These are phyloP conservation scores for Grammomys surdaster DNA, from an alignment of 2,113 vertebrate species.

Conservation along the genomic window DNA sequence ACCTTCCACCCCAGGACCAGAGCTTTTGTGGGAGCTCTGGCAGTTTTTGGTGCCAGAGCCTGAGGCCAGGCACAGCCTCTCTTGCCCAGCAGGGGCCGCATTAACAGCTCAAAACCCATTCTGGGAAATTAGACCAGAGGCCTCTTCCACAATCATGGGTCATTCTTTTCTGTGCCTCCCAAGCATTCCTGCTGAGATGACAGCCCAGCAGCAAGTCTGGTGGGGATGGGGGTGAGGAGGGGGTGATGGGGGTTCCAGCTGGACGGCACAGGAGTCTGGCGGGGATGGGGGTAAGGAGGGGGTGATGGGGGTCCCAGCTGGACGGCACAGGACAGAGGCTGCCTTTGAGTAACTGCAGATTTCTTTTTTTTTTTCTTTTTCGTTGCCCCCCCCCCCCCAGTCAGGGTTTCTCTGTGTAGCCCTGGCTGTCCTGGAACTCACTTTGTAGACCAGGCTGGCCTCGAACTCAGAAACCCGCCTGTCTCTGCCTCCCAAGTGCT, in stretches of 20 bases:
- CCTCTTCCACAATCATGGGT: conserved; percentile 88
- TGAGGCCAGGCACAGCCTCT: conserved; percentile 85
- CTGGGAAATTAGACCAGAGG: conserved; percentile 88
- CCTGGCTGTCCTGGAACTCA: too few species aligned
- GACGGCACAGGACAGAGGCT: conserved; percentile 46
- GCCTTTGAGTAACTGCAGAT: not conserved
- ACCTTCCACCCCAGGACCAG: conserved; percentile 62
- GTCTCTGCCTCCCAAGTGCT: too few species aligned
- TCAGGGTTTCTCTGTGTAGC: too few species aligned
- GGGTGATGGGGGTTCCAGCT: conserved; percentile 66
- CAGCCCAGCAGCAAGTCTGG: conserved; percentile 75
- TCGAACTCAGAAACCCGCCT: too few species aligned
- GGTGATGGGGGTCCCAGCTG: conserved; percentile 67
- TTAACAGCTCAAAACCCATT: conserved; percentile 90
- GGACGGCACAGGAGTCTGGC: conserved; percentile 62
- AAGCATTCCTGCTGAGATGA: conserved; percentile 85
- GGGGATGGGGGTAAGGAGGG: not conserved
- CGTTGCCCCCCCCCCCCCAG: too few species aligned
- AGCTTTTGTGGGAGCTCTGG: not conserved
- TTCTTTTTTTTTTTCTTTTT: too few species aligned
- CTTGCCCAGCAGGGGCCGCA: conserved; percentile 86
- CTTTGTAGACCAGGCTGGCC: too few species aligned
- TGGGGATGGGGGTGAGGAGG: not conserved
- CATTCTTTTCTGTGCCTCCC: conserved; percentile 86
- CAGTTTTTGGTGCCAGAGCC: conserved; percentile 80